phyloP scores from a whole-genome alignment of 2,113 vertebrate species.

The Megaleporinus macrocephalus region DNA sequence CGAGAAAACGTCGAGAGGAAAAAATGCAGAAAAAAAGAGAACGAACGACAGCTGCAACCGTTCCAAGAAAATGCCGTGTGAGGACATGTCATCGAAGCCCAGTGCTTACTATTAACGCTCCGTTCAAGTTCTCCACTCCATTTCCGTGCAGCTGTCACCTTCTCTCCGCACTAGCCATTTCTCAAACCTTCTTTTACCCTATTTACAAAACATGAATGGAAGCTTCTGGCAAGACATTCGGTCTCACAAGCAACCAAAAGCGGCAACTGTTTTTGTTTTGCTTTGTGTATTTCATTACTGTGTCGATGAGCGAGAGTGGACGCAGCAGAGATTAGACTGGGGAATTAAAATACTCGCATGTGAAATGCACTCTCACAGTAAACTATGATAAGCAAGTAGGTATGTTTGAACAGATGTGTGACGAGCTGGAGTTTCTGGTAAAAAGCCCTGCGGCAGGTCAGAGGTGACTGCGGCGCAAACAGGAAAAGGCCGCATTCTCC shows the following conservation, averaged over 20 bases:
- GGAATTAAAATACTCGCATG: background rate
- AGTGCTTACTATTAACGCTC: conserved; percentile 73
- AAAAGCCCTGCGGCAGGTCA: conserved; percentile 52
- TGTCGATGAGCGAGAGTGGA: background rate
- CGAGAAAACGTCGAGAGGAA: conserved; percentile 36
- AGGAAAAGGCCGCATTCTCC: conserved; percentile 53
- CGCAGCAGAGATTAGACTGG: background rate
- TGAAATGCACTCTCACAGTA: background rate
- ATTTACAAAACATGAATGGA: conserved; percentile 63
- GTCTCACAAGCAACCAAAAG: background rate
- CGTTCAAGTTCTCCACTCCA: conserved; percentile 64
- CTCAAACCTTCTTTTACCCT: conserved; percentile 44
- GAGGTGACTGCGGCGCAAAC: conserved; percentile 62
- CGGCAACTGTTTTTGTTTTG: conserved; percentile 15
- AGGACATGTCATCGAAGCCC: conserved; percentile 70
- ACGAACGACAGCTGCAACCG: conserved; percentile 74
- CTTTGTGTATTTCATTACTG: background rate
- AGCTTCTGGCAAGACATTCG: conserved; percentile 10
- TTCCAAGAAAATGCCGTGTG: conserved; percentile 66
- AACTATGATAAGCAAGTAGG: conserved; percentile 18
- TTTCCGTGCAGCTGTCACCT: conserved; percentile 75
- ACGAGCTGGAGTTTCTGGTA: conserved; percentile 40
- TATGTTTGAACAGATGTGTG: conserved; percentile 59
- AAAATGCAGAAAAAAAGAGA: conserved; percentile 42
- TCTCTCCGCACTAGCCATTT: conserved; percentile 57